A percentile compares a stretch with the other conserved stretches of the same genome.
Evolutionary conservation across 2,888 invertebrate species (phyloP).

Genomic region (Cepaea hortensis): DNA sequence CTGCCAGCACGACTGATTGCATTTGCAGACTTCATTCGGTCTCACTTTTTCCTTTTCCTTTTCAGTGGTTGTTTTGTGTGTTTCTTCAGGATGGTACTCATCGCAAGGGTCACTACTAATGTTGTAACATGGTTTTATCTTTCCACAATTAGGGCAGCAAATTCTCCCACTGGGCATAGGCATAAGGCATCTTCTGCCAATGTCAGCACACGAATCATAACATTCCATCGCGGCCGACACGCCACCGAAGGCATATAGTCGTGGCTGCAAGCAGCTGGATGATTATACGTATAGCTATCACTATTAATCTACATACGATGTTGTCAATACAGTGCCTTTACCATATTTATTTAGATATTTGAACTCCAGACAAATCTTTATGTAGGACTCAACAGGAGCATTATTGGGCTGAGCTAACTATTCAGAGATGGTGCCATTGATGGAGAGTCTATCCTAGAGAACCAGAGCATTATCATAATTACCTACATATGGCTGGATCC

Average conservation of each 20-base stretch:
- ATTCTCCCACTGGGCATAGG: not conserved
- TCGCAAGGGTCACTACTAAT: not conserved
- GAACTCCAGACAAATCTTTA: not conserved
- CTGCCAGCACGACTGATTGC: slow-evolving; percentile 8
- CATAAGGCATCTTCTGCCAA: slow-evolving; percentile 1
- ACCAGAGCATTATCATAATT: not conserved
- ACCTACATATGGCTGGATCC: not conserved
- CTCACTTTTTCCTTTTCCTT: not conserved
- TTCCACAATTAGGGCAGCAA: slow-evolving; percentile 14
- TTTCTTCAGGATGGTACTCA: not conserved
- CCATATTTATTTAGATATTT: not conserved
- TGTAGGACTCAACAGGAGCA: not conserved
- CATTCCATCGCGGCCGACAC: slow-evolving; percentile 25
- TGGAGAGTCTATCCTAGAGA: not conserved
- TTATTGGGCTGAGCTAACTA: not conserved
- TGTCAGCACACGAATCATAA: slow-evolving; percentile 35
- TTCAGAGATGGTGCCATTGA: not conserved
- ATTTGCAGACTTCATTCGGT: not conserved
- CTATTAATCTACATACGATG: not conserved
- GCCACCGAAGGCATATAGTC: not conserved
- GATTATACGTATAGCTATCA: not conserved
- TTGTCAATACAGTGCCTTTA: not conserved
- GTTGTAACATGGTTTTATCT: slow-evolving; percentile 18
- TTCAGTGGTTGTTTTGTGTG: not conserved
- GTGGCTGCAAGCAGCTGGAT: not conserved